These are phyloP conservation scores for Aporrectodea caliginosa DNA, from an alignment of 1,140 invertebrate species.

Conservation along the genomic window DNA sequence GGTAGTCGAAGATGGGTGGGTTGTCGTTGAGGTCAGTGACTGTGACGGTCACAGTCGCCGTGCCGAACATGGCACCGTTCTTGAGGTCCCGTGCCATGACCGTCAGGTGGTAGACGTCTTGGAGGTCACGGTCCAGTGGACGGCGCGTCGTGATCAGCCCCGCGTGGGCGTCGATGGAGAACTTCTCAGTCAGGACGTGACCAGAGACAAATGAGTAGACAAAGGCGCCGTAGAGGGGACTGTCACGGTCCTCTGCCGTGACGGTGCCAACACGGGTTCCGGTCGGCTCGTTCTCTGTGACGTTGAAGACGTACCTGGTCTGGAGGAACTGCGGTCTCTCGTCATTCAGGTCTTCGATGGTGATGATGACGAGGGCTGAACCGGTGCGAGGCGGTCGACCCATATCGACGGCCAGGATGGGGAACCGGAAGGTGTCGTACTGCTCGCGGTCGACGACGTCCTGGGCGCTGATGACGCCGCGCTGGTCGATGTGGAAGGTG, in stretches of 20 bases:
- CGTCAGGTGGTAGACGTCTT: slow-evolving; percentile 60
- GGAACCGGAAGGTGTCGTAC: slow-evolving; percentile 20
- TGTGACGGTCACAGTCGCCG: slow-evolving; percentile 22
- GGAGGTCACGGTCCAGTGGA: background rate
- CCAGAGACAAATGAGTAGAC: slow-evolving; percentile 60
- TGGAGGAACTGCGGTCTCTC: slow-evolving; percentile 64
- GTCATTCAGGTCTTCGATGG: slow-evolving; percentile 28
- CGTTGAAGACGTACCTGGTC: slow-evolving; percentile 82
- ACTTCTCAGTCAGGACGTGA: background rate
- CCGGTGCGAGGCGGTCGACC: slow-evolving; percentile 4
- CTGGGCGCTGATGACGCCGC: slow-evolving; percentile 23
- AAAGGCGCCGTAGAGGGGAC: slow-evolving; percentile 75
- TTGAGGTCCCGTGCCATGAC: slow-evolving; percentile 83
- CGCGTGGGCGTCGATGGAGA: slow-evolving; percentile 13
- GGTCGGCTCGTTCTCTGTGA: slow-evolving; percentile 86
- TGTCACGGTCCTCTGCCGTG: slow-evolving; percentile 66
- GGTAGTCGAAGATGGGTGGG: slow-evolving; percentile 35
- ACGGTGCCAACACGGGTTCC: slow-evolving; percentile 14
- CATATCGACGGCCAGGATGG: slow-evolving; percentile 21
- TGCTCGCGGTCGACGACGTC: slow-evolving; percentile 26
- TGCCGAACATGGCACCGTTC: slow-evolving; percentile 65
- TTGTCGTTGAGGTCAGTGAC: slow-evolving; percentile 31
- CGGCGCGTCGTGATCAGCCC: background rate
- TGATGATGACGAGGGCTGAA: slow-evolving; percentile 14
- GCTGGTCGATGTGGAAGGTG: slow-evolving; percentile 17